Evolutionary conservation across 1,140 invertebrate genomes (phyloP).

Genomic region (Rhynchophorus ferrugineus): DNA sequence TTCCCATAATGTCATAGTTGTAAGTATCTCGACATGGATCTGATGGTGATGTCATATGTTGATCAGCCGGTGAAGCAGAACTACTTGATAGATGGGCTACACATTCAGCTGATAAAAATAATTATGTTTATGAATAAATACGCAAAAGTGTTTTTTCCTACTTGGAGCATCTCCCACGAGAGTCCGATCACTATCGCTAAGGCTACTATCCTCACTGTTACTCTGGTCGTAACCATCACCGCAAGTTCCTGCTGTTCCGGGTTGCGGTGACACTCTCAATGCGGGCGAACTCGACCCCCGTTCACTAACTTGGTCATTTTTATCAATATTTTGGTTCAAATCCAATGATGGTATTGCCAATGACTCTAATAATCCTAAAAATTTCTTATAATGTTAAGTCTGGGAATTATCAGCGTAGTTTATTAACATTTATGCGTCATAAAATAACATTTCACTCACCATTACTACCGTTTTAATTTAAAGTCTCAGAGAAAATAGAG

Average conservation of each 20-base stretch:
- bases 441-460: too few relatives aligned
- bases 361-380: slow-evolving; percentile 45
- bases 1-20: slow-evolving; percentile 32
- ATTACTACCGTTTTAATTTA: too few relatives aligned
- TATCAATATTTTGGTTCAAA: slow-evolving; percentile 32
- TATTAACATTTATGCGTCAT: too few relatives aligned
- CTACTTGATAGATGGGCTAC: slow-evolving; percentile 29
- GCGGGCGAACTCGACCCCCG: slow-evolving; percentile 26
- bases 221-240: slow-evolving; percentile 49
- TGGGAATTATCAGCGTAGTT: too few relatives aligned
- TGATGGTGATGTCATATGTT: slow-evolving; percentile 36
- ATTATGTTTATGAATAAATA: background rate
- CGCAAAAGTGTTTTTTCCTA: slow-evolving; percentile 15
- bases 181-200: slow-evolving; percentile 68
- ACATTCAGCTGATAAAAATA: slow-evolving; percentile 29
- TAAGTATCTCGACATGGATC: slow-evolving; percentile 35
- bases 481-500: too few relatives aligned
- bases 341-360: slow-evolving; percentile 48
- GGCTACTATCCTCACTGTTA: slow-evolving; percentile 69
- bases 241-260: slow-evolving; percentile 26
- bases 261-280: slow-evolving; percentile 32
- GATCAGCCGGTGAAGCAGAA: slow-evolving; percentile 37
- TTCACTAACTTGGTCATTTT: slow-evolving; percentile 25
- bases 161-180: slow-evolving; percentile 56
- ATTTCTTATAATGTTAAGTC: slow-evolving; percentile 4